Evolutionary conservation across 2,113 vertebrate genomes (phyloP).

Genomic region (Glaucomys volans): DNA sequence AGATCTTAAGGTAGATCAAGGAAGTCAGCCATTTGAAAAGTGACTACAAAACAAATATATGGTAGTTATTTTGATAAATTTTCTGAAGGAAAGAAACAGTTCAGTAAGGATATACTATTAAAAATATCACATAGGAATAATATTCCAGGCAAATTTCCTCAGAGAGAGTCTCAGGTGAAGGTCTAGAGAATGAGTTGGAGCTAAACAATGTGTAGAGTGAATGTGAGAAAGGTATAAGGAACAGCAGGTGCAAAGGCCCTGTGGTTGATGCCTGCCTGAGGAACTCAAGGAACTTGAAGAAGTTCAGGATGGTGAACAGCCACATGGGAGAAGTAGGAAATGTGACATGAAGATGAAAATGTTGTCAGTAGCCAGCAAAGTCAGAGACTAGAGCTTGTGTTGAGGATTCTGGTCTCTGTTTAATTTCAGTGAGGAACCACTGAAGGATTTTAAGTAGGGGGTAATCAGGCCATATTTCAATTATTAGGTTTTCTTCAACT

Average conservation of each 20-base stretch:
- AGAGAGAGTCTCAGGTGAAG: neutral
- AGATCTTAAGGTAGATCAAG: neutral
- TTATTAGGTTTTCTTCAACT: constrained; percentile 20
- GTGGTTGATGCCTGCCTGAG: neutral
- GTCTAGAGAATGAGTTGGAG: neutral
- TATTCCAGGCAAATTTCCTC: neutral
- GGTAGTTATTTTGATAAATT: neutral
- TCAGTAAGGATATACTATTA: neutral
- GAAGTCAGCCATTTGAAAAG: neutral
- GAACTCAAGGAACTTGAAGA: neutral
- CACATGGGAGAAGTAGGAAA: neutral
- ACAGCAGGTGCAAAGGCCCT: neutral
- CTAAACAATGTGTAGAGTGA: too few species aligned
- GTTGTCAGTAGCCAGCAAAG: neutral
- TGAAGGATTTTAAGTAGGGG: neutral
- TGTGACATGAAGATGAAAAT: neutral
- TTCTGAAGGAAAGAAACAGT: neutral
- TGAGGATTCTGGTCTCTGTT: neutral
- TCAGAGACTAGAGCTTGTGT: neutral
- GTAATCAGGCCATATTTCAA: neutral
- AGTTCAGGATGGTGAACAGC: neutral
- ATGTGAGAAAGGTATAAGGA: neutral
- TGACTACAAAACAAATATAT: neutral
- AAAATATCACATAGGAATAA: neutral
- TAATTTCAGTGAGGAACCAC: neutral